Base-by-base conservation (phyloP, 2,113 vertebrate genomes). In the Acrocephalus arundinaceus region DNA sequence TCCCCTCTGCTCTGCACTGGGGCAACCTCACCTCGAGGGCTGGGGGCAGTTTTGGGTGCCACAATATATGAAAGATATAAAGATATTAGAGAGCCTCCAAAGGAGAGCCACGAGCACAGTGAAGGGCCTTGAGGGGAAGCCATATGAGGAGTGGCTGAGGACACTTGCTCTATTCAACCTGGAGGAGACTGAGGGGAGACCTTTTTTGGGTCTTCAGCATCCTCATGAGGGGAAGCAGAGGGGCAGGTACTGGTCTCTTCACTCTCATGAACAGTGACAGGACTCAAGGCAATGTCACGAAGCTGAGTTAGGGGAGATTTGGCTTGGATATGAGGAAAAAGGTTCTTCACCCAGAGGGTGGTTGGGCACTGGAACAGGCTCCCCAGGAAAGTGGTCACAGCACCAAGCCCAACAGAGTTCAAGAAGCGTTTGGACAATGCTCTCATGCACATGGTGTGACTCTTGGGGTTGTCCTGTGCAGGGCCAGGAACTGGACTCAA, bases 11-110 rank as follows among this genome's bases (percentile, higher is more conserved):
- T 24, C 30, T 51, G 43, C 3, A 0, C 52, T 67, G 62, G 21
- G 21, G 16, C 0, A 0, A 43, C 45, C 45, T 86, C 25, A 8
- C 22, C 58, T 74, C 1, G 0, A 55, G 41, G 11, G 1, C 28
- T 35, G 25, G 20, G 35, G 21, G 16, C 31, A 31, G 16, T 0
- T 35, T 14, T 67, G 72, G 31, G 11, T 1, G 1, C 11, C 45
- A 35, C 0, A 51, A 31, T 22, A 21, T 9, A 59, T 12, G 25
- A 68, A 65, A 66, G 17, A 11, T 35, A 10, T 14, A 51, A 59
- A 59, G 35, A 13, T 59, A 9, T 20, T 45, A 22, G 17, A 51
- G 31, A 51, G 9, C 67, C 21, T 76, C 37, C 52, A 51, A 43
- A 51, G 16, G 2, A 43, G 35, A 5, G 16, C 45, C 30, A 51